Evolutionary conservation across 1,140 invertebrate genomes (phyloP).

Genomic region (Linepithema humile): DNA sequence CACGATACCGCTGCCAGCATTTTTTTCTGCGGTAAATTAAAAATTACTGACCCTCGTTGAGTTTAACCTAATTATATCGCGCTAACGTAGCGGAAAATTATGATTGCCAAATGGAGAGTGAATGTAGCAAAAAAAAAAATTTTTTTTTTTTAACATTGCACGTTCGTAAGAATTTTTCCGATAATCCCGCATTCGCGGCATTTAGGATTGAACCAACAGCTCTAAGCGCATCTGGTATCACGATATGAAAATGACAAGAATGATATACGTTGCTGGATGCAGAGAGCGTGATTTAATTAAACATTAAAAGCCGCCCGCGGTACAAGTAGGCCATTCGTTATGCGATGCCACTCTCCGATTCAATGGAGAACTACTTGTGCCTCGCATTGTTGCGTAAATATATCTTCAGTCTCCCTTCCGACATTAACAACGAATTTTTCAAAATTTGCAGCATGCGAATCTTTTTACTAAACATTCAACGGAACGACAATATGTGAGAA

Average conservation of each 20-base stretch:
- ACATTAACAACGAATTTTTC: background rate
- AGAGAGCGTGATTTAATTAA: slow-evolving; percentile 62
- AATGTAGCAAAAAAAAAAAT: background rate
- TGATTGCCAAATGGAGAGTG: background rate
- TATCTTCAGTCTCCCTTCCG: background rate
- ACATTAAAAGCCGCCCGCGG: slow-evolving; percentile 34
- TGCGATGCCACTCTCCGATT: slow-evolving; percentile 19
- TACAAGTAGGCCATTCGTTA: slow-evolving; percentile 49
- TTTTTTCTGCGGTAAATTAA: background rate
- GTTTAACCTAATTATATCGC: background rate
- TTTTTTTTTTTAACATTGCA: background rate
- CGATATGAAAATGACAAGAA: slow-evolving; percentile 35
- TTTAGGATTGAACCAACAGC: slow-evolving; percentile 1
- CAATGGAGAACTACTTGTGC: background rate
- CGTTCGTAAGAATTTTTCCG: background rate
- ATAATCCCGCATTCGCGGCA: background rate
- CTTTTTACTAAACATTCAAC: background rate
- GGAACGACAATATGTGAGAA: background rate
- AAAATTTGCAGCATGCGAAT: background rate
- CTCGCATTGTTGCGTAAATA: slow-evolving; percentile 22
- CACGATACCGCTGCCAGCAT: background rate
- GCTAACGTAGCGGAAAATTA: background rate
- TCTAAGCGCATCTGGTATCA: background rate
- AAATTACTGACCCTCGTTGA: background rate
- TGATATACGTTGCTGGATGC: slow-evolving; percentile 10